A percentile compares a stretch with the other conserved stretches of the same genome.
Conservation (phyloP, 2,888 invertebrate species). For the Drosophila robusta region DNA sequence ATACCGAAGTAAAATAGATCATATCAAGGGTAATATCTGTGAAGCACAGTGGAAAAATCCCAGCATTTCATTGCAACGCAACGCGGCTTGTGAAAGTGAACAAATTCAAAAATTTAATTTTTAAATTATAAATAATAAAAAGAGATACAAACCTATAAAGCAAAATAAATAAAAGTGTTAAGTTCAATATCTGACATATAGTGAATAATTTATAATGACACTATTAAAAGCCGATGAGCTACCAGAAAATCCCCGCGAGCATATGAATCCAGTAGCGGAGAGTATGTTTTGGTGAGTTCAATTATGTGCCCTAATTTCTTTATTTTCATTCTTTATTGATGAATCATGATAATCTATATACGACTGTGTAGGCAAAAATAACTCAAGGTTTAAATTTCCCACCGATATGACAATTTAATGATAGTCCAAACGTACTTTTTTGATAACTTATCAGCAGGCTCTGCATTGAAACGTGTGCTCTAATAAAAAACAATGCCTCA, state of each 20-base stretch:
- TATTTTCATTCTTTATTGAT: no score
- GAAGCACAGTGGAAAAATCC: neutral
- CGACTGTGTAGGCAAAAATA: neutral
- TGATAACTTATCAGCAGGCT: neutral
- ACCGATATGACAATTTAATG: neutral
- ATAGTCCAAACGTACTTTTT: neutral
- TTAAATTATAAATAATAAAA: neutral
- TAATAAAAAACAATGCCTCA: neutral
- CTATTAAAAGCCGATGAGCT: slow-evolving; percentile 84
- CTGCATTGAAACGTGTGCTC: neutral
- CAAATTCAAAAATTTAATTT: no score
- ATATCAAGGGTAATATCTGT: neutral
- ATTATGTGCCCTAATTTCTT: neutral
- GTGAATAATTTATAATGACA: slow-evolving; percentile 69
- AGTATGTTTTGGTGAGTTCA: slow-evolving; percentile 87
- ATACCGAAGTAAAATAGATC: neutral
- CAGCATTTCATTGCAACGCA: neutral
- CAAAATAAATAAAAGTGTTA: neutral
- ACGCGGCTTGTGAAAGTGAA: neutral
- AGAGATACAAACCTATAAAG: slow-evolving; percentile 1
- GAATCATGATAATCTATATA: neutral
- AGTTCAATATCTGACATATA: neutral
- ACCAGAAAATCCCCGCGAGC: slow-evolving; percentile 86
- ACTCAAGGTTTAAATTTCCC: neutral
- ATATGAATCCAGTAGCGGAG: slow-evolving; percentile 87